Conservation (phyloP, 2,113 vertebrate species). For the Pangasianodon hypophthalmus region DNA sequence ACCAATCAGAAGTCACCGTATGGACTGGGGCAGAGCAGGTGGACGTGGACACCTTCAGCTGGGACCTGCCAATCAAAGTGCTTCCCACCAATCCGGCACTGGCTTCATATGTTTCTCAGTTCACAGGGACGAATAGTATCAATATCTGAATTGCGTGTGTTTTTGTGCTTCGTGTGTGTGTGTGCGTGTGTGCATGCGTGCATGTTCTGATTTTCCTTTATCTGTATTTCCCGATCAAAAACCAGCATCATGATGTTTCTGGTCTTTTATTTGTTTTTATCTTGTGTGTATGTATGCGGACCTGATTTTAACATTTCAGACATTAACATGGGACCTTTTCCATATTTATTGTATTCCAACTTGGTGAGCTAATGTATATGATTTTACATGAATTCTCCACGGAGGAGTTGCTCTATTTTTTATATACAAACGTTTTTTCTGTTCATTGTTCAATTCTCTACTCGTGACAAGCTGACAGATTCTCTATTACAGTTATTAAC, state of each 20-base stretch:
- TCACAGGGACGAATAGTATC: constrained; percentile 87
- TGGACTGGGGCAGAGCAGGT: constrained; percentile 91
- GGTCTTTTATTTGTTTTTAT: constrained; percentile 41
- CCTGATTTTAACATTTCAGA: constrained; percentile 41
- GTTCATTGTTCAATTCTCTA: neutral
- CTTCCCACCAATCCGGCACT: constrained; percentile 92
- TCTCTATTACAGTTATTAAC: neutral
- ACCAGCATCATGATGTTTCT: neutral
- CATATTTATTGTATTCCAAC: constrained; percentile 44
- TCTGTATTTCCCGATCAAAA: constrained; percentile 17
- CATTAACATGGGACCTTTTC: constrained; percentile 20
- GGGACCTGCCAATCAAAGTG: constrained; percentile 96
- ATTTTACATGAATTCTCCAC: constrained; percentile 41
- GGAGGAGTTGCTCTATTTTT: constrained; percentile 5
- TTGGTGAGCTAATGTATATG: constrained; percentile 38
- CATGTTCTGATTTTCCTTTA: neutral
- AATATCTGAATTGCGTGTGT: constrained; percentile 77
- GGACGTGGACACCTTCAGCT: constrained; percentile 96
- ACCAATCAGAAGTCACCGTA: constrained; percentile 81
- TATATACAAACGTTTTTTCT: neutral
- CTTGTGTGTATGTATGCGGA: constrained; percentile 24
- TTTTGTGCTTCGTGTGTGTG: neutral
- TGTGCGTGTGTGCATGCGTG: neutral
- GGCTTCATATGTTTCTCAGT: constrained; percentile 89
- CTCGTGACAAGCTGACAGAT: neutral